Conservation (phyloP, 2,888 invertebrate genomes). For the Andrena fulva region DNA sequence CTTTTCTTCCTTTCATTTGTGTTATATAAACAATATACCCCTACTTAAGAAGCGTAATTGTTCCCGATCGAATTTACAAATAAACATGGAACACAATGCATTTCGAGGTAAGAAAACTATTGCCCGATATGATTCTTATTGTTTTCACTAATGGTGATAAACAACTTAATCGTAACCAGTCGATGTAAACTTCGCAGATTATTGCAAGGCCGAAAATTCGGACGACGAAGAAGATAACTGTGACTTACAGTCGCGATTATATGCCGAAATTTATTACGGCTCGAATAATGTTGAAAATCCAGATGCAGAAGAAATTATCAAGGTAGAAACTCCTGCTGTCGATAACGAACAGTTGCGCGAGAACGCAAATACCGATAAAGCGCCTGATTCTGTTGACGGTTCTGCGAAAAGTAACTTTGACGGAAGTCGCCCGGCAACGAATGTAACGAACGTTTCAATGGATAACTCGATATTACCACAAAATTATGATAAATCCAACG, state of each 20-base stretch:
- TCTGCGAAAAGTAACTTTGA: not conserved
- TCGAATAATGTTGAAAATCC: not conserved
- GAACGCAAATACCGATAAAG: not conserved
- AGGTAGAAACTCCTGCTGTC: not conserved
- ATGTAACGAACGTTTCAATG: not conserved
- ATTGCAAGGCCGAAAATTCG: conserved; percentile 50
- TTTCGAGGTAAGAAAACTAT: conserved; percentile 46
- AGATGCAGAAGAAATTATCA: conserved; percentile 24
- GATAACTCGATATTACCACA: not conserved
- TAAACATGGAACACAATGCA: conserved; percentile 28
- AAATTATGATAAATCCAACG: conserved; percentile 12
- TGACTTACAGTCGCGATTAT: conserved; percentile 77
- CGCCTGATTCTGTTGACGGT: not conserved
- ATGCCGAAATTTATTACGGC: conserved; percentile 78
- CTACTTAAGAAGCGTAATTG: not conserved
- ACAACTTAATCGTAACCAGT: not conserved
- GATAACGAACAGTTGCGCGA: conserved; percentile 2
- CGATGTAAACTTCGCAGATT: not conserved
- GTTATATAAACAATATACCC: conserved; percentile 1
- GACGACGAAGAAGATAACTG: conserved; percentile 61
- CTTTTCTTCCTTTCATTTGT: not conserved
- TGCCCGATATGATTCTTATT: conserved; percentile 17
- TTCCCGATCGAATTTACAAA: not conserved
- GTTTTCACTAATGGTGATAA: not conserved
- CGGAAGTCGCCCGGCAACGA: not conserved